A percentile compares a stretch with the other conserved stretches of the same genome.
Evolutionary conservation across 2,888 invertebrate genomes (phyloP).

Genomic region (Ormyrus rosae): DNA sequence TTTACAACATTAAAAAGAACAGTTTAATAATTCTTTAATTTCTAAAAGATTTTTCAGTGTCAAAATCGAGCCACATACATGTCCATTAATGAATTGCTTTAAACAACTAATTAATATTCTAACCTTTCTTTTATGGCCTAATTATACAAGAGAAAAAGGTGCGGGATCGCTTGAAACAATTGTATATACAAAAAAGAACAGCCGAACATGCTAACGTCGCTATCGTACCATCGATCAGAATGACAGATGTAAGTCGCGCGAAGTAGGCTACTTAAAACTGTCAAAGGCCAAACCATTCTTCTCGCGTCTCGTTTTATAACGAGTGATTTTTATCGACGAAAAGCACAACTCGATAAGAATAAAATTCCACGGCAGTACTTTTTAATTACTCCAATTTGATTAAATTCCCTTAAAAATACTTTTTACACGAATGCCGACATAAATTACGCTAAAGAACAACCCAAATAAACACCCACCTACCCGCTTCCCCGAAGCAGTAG

Average conservation of each 20-base stretch:
- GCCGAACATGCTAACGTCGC: neutral
- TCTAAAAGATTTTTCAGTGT: no score
- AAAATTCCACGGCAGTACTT: no score
- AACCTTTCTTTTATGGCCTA: conserved; percentile 24
- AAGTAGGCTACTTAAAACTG: conserved; percentile 17
- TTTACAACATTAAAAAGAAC: no score
- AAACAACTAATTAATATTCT: conserved; percentile 7
- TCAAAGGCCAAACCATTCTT: conserved; percentile 17
- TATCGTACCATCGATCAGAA: conserved; percentile 31
- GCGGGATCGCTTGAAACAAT: neutral
- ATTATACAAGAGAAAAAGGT: conserved; percentile 6
- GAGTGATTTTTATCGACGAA: conserved; percentile 26
- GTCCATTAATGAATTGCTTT: neutral
- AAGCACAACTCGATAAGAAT: neutral
- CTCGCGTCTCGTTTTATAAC: conserved; percentile 31
- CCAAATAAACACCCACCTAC: neutral
- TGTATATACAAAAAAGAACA: neutral
- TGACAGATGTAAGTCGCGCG: conserved; percentile 41
- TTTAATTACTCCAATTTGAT: no score
- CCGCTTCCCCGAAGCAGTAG: conserved; percentile 40
- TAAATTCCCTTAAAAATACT: no score
- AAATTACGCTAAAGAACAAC: neutral
- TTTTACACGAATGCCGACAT: neutral
- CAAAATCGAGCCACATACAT: no score
- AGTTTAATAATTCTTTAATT: no score